Evolutionary conservation across 1,140 invertebrate genomes (phyloP).

Genomic region (Achatina immaculata): DNA sequence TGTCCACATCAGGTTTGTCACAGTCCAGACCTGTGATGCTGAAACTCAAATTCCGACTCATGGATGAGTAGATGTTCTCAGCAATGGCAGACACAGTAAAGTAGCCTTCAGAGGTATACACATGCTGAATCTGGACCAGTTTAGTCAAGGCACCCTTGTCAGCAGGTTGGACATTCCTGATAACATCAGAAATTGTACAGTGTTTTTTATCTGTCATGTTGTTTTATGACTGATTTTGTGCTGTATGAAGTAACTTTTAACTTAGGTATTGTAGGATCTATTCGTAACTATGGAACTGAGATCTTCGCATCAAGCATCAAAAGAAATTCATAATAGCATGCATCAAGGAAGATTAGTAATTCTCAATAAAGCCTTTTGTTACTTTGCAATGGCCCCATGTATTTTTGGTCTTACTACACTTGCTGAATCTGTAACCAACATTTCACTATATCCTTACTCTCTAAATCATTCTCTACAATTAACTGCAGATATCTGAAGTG

Average conservation of each 20-base stretch:
- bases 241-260: neutral
- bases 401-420: too few species aligned
- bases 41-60: slow-evolving; percentile 41
- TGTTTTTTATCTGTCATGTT: neutral
- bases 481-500: too few species aligned
- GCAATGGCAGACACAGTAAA: slow-evolving; percentile 59
- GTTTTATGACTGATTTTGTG: neutral
- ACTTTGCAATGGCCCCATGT: too few species aligned
- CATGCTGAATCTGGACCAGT: slow-evolving; percentile 43
- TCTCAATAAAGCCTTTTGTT: too few species aligned
- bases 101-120: slow-evolving; percentile 55
- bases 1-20: slow-evolving; percentile 60
- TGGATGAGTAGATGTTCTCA: slow-evolving; percentile 59
- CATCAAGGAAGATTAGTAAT: too few species aligned
- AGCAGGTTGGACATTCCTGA: neutral
- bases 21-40: slow-evolving; percentile 63
- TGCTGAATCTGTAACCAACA: too few species aligned
- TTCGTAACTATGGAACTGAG: too few species aligned
- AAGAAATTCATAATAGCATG: too few species aligned
- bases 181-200: neutral
- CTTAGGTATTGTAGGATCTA: too few species aligned
- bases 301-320: too few species aligned
- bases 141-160: slow-evolving; percentile 5
- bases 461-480: too few species aligned
- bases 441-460: too few species aligned